Conservation (phyloP, 1,140 invertebrate genomes). For the Limonius californicus region DNA sequence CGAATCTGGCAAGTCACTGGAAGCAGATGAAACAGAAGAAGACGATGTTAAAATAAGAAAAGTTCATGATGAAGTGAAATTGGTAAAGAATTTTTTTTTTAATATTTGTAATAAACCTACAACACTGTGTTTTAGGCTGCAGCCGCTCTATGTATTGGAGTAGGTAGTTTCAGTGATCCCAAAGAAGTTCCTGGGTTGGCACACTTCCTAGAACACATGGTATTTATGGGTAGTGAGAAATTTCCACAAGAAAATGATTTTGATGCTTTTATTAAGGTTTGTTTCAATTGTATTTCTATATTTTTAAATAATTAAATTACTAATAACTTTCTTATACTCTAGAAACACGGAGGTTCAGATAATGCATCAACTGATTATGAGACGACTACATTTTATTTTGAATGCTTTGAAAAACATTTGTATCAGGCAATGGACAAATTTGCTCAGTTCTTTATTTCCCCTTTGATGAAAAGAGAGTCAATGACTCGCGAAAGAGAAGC, state of each 20-base stretch:
- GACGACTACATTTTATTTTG: slow-evolving; percentile 83
- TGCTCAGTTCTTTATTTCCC: slow-evolving; percentile 85
- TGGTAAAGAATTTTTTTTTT: slow-evolving; percentile 1
- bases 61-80: slow-evolving; percentile 18
- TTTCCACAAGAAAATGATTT: slow-evolving; percentile 85
- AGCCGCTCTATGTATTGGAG: slow-evolving; percentile 65
- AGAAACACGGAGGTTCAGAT: slow-evolving; percentile 72
- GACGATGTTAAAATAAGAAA: slow-evolving; percentile 16
- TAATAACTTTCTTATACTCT: slow-evolving; percentile 23
- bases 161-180: slow-evolving; percentile 71
- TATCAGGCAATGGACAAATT: slow-evolving; percentile 76
- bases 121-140: slow-evolving; percentile 55
- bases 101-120: not conserved
- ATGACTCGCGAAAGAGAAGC: slow-evolving; percentile 89
- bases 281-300: slow-evolving; percentile 1
- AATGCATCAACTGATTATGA: slow-evolving; percentile 85
- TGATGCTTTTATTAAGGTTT: slow-evolving; percentile 65
- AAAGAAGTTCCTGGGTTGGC: slow-evolving; percentile 79
- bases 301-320: not conserved
- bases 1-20: slow-evolving; percentile 35
- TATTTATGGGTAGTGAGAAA: slow-evolving; percentile 89
- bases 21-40: slow-evolving; percentile 11
- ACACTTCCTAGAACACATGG: slow-evolving; percentile 95
- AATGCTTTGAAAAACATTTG: slow-evolving; percentile 75
- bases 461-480: slow-evolving; percentile 79